These are phyloP conservation scores for Spongilla lacustris DNA, from an alignment of 37 sponge, comb jelly and placozoan species.

Conservation along the genomic window DNA sequence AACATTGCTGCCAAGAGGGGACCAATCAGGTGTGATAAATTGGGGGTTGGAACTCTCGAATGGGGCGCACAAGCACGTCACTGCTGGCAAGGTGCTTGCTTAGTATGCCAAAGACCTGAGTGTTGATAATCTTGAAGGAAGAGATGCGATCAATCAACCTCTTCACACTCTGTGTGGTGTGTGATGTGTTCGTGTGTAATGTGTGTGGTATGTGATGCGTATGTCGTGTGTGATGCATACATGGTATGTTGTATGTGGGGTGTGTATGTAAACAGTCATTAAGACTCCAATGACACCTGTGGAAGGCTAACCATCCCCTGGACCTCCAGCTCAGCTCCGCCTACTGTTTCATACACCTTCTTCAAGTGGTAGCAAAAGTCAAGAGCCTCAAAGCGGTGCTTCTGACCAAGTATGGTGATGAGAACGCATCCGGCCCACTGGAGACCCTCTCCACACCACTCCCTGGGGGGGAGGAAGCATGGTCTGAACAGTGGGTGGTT, in stretches of 20 bases:
- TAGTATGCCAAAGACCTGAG: constrained; percentile 86
- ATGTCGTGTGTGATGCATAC: not conserved
- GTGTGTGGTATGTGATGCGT: not conserved
- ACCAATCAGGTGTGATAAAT: constrained; percentile 63
- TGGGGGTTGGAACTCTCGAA: constrained; percentile 92
- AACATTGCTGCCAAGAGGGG: not conserved
- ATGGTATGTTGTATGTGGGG: not conserved
- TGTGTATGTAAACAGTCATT: not conserved
- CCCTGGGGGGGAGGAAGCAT: constrained; percentile 64
- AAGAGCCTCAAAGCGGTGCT: constrained; percentile 89
- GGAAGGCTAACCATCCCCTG: constrained; percentile 76
- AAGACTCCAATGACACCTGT: not conserved
- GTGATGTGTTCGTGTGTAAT: not conserved
- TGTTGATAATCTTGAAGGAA: constrained; percentile 77
- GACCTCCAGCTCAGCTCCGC: constrained; percentile 71
- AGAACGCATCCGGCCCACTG: constrained; percentile 95
- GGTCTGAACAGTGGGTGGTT: no score
- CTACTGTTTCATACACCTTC: constrained; percentile 79
- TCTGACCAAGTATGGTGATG: constrained; percentile 89
- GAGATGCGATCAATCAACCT: constrained; percentile 87
- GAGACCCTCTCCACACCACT: constrained; percentile 96
- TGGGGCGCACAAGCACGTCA: constrained; percentile 53
- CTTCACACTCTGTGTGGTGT: constrained; percentile 58
- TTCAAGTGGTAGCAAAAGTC: constrained; percentile 98
- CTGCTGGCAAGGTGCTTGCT: constrained; percentile 85